Conservation (phyloP, 2,113 vertebrate species). For the Smithornis capensis region DNA sequence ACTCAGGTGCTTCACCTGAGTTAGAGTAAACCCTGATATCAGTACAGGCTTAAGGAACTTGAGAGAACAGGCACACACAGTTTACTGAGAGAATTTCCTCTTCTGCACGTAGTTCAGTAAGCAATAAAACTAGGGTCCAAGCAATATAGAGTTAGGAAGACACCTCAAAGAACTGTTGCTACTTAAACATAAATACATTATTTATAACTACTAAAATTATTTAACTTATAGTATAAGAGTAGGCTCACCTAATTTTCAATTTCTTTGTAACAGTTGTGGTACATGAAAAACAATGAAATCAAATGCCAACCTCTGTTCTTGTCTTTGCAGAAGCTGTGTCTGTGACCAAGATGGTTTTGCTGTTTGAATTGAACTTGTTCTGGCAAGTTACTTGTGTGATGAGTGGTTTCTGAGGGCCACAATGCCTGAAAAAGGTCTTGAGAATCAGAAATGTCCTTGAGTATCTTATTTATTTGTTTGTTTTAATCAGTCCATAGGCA, state of each 20-base stretch:
- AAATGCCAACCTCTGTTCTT: not conserved
- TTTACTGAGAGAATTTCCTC: not conserved
- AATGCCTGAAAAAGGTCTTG: not conserved
- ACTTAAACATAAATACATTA: not conserved
- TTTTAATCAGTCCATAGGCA: not conserved
- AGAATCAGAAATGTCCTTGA: not conserved
- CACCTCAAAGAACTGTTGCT: not conserved
- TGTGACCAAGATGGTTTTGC: not conserved
- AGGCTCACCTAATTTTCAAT: not conserved
- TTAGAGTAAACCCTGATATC: not conserved
- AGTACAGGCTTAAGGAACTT: not conserved
- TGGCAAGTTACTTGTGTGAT: not conserved
- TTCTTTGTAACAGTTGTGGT: not conserved
- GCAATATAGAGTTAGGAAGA: not conserved
- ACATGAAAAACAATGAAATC: not conserved
- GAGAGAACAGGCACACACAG: not conserved
- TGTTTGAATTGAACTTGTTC: not conserved
- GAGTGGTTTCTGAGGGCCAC: not conserved
- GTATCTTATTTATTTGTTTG: not conserved
- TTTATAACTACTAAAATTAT: not conserved
- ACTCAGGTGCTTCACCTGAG: not conserved
- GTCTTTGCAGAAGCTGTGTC: not conserved
- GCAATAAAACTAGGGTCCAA: not conserved
- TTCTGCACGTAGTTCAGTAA: not conserved
- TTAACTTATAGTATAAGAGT: not conserved